Evolutionary conservation across 2,113 vertebrate genomes (phyloP).

Genomic region (Geococcyx californianus): DNA sequence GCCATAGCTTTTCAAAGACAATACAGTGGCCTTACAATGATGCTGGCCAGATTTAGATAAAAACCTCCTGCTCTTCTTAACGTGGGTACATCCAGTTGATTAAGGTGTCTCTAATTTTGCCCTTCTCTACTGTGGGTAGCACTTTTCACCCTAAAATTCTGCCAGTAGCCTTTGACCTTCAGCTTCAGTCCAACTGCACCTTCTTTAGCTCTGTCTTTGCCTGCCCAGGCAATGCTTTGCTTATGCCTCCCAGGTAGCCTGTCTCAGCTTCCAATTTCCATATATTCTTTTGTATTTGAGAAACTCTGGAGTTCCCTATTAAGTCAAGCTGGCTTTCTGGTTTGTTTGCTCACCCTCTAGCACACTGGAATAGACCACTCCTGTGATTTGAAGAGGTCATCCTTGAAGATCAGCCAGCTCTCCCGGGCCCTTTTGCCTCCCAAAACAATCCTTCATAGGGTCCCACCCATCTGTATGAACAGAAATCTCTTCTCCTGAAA

Average conservation of each 20-base stretch:
- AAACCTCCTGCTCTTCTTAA: not conserved
- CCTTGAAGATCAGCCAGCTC: not conserved
- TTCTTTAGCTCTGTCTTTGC: not conserved
- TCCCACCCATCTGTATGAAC: not conserved
- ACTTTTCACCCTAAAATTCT: not conserved
- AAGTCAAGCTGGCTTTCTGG: not conserved
- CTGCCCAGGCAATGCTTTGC: not conserved
- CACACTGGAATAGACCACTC: not conserved
- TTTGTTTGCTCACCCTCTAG: not conserved
- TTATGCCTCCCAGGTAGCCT: not conserved
- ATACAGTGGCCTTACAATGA: not conserved
- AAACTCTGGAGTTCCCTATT: not conserved
- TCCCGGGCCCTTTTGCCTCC: not conserved
- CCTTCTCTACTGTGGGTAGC: not conserved
- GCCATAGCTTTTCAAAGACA: not conserved
- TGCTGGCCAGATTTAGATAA: not conserved
- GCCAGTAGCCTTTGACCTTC: not conserved
- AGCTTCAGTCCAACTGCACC: not conserved
- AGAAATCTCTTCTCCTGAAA: not conserved
- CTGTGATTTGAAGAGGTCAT: not conserved
- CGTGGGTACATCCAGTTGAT: not conserved
- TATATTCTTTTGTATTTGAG: not conserved
- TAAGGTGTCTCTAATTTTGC: not conserved
- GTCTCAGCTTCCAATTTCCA: not conserved
- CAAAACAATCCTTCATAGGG: not conserved